Conservation (phyloP, 2,797 vertebrate genomes). For the Mormyrops attenuatus region DNA sequence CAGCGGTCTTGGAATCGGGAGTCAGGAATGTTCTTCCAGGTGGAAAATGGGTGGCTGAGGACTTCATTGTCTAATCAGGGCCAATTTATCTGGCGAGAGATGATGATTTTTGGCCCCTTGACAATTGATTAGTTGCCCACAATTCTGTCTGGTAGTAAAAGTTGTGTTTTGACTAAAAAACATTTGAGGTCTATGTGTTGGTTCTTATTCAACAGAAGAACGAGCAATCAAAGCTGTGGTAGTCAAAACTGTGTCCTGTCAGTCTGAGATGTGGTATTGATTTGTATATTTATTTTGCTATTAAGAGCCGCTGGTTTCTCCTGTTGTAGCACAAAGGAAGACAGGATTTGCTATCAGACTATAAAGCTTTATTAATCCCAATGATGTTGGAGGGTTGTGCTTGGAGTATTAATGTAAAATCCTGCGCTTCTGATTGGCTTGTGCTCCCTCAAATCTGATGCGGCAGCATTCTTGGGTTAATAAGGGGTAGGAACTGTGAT, state of each 20-base stretch:
- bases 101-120: slow-evolving; percentile 65
- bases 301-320: not conserved
- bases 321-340: not conserved
- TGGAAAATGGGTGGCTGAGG: slow-evolving; percentile 80
- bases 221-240: not conserved
- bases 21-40: slow-evolving; percentile 52
- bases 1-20: slow-evolving; percentile 62
- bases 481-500: not conserved
- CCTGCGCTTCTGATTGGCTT: slow-evolving; percentile 8
- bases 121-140: not conserved
- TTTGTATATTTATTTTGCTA: not conserved
- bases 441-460: not conserved
- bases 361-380: not conserved
- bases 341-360: not conserved
- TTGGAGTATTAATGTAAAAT: not conserved
- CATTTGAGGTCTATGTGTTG: not conserved
- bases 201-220: not conserved
- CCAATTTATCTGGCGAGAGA: slow-evolving; percentile 77
- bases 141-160: not conserved
- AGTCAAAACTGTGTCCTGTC: not conserved
- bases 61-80: slow-evolving; percentile 98
- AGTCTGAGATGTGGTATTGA: not conserved
- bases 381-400: not conserved
- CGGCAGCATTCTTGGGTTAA: not conserved
- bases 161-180: slow-evolving; percentile 8